Base-by-base conservation (phyloP, 2,113 vertebrate species). In the Anas platyrhynchos region DNA sequence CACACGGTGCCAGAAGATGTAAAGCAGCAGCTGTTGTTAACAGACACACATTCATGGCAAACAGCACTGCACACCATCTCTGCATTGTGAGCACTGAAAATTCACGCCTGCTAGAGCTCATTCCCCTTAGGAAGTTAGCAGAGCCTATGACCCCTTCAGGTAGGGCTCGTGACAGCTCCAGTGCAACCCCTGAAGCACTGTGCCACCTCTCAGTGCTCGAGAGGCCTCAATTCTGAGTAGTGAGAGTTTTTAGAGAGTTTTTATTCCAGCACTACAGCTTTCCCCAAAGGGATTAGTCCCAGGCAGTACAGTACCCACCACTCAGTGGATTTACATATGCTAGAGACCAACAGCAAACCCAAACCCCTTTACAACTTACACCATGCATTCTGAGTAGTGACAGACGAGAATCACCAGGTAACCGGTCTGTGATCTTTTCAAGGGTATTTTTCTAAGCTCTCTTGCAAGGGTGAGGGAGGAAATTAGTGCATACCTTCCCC, bases 361-460 rank as follows among this genome's bases (percentile, higher is more conserved):
- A 46, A 83, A n/a, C 9, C 74, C 43, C 41, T 89, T 26, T 14
- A 8, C 55, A 58, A 77, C 27, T 56, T 71, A 48, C 36, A 17
- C 29, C 26, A n/a, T 0, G 0, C 0, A 2, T 23, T 29, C 66
- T 9, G 11, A 90, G 46, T 8, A 74, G 6, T 8, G 9, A 72
- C 0, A 2, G 78, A 76, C 20, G 52, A 6, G 43, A 43, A 63
- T 16, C 26, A 46, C 8, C 31, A 44, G 10, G 46, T 31, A 69
- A 80, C 29, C 6, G 5, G 14, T 50, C 23, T 36, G 63, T 18
- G 34, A 6, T 13, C 26, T 80, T 62, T 61, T 34, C 7, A 52
- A 75, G 6, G 6, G 4, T 34, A 10, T 89, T 84, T 86, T 89
- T 86, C 44, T 71, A 27, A 81, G 54, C 15, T 83, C 27, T 7